A percentile compares a stretch with the other conserved stretches of the same genome.
phyloP scores from a whole-genome alignment of 2,797 vertebrate genomes.

The Diglossa cyanea region DNA sequence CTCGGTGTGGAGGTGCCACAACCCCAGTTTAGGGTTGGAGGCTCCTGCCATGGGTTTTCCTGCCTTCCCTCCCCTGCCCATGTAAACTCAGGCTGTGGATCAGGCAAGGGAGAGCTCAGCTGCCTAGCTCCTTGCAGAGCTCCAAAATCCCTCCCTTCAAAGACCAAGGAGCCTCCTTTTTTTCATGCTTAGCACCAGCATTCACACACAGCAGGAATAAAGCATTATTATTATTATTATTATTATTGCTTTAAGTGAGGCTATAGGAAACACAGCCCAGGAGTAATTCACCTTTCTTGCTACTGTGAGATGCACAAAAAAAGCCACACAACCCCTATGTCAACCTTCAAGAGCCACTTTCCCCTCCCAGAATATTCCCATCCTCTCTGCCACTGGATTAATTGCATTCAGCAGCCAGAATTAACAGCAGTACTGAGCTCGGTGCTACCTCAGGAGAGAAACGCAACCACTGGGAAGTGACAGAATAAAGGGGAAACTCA shows the following conservation, averaged over 20 bases:
- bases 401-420: background rate
- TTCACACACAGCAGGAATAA: background rate
- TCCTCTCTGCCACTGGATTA: background rate
- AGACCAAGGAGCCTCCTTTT: background rate
- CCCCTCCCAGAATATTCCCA: background rate
- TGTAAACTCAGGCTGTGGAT: accelerated
- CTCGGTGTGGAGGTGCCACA: background rate
- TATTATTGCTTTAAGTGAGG: background rate
- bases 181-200: background rate
- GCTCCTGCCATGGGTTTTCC: background rate
- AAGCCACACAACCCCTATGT: background rate
- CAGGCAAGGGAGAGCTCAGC: background rate
- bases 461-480: background rate
- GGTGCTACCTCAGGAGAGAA: background rate
- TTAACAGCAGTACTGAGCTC: background rate
- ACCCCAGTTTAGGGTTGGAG: background rate
- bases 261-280: background rate
- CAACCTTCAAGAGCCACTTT: background rate
- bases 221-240: background rate
- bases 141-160: too few relatives aligned
- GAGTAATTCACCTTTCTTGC: background rate
- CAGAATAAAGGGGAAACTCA: background rate
- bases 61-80: background rate
- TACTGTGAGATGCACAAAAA: background rate
- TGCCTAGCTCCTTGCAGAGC: background rate